Conservation (phyloP, 1,140 invertebrate species). For the Pygmarrhopalites habei region DNA sequence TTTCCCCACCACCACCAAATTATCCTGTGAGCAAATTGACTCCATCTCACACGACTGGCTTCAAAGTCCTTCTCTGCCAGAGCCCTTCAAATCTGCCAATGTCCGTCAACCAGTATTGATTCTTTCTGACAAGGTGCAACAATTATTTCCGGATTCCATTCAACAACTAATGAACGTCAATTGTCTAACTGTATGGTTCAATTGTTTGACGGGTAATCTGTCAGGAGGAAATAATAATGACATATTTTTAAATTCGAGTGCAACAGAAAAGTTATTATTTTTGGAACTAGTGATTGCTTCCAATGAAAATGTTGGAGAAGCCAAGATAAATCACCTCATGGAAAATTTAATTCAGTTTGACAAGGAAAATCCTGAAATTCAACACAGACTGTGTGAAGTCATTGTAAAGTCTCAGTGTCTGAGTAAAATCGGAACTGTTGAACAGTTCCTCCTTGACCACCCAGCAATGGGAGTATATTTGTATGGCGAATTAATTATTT, state of each 20-base stretch:
- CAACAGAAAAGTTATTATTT: conserved; percentile 29
- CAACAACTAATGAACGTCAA: background rate
- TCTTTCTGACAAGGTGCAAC: background rate
- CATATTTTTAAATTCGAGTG: background rate
- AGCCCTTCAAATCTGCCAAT: conserved; percentile 1
- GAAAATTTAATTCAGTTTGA: background rate
- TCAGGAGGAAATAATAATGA: background rate
- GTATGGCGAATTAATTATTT: conserved; percentile 42
- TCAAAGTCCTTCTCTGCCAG: background rate
- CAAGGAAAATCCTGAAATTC: conserved; percentile 41
- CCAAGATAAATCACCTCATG: conserved; percentile 2
- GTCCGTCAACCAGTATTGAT: background rate
- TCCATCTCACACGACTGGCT: conserved; percentile 7
- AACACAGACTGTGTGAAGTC: conserved; percentile 46
- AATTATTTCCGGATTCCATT: background rate
- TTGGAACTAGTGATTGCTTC: conserved; percentile 33
- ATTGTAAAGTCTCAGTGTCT: conserved; percentile 42
- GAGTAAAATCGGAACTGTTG: conserved; percentile 40
- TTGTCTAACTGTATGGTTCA: background rate
- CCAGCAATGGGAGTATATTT: conserved; percentile 43
- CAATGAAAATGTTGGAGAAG: conserved; percentile 28
- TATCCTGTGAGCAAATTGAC: background rate
- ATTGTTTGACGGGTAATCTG: too few relatives aligned
- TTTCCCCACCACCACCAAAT: background rate
- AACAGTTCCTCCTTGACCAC: conserved; percentile 41